These are phyloP conservation scores for Zapus hudsonius DNA, from an alignment of 2,113 vertebrate species.

Conservation along the genomic window DNA sequence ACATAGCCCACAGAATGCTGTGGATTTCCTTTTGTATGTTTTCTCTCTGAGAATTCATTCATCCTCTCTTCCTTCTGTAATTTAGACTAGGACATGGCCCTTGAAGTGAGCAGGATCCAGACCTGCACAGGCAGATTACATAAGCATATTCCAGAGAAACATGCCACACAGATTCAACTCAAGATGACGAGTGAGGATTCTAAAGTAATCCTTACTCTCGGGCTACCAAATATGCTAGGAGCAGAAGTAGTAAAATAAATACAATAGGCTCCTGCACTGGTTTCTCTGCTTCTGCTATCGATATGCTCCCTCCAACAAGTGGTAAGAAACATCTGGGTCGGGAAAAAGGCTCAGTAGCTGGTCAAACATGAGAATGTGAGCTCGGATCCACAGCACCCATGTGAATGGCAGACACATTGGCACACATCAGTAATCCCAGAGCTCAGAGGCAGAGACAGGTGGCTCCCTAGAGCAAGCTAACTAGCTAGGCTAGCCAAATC, in stretches of 20 bases:
- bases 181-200: neutral
- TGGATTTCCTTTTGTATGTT: neutral
- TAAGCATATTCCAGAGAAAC: constrained; percentile 7
- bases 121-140: neutral
- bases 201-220: constrained; percentile 6
- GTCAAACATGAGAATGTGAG: no score
- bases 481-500: no score
- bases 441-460: no score
- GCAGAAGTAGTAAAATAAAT: neutral
- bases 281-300: neutral
- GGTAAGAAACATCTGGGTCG: neutral
- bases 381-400: no score
- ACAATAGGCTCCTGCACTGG: neutral
- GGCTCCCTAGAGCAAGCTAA: no score
- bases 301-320: neutral
- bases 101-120: neutral
- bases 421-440: no score
- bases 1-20: neutral
- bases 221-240: neutral
- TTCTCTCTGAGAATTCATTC: constrained; percentile 21
- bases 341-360: no score
- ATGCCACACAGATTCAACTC: neutral
- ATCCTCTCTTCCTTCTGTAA: neutral
- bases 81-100: neutral
- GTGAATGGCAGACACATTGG: no score